Evolutionary conservation across 2,797 vertebrate genomes (phyloP).

Genomic region (Esox masquinongy): DNA sequence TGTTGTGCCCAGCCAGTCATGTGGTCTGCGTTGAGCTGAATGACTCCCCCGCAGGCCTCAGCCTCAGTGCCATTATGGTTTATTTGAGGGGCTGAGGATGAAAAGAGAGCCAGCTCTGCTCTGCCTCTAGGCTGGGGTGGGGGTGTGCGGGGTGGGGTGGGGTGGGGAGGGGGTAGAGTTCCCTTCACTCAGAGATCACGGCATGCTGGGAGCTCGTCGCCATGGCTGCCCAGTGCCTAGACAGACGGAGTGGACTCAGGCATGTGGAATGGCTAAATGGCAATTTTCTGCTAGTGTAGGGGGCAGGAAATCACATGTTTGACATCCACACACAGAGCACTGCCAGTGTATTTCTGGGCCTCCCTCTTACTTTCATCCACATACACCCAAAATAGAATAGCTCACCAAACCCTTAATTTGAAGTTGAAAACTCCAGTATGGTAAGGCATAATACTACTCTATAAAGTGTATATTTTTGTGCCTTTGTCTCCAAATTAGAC

Average conservation of each 20-base stretch:
- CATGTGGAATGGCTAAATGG: slow-evolving; percentile 34
- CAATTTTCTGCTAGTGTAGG: slow-evolving; percentile 48
- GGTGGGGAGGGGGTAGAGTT: neutral
- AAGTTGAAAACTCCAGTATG: slow-evolving; percentile 16
- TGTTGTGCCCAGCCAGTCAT: slow-evolving; percentile 53
- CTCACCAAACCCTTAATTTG: slow-evolving; percentile 11
- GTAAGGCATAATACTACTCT: neutral
- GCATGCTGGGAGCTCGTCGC: slow-evolving; percentile 40
- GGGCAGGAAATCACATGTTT: slow-evolving; percentile 61
- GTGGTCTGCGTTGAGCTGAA: slow-evolving; percentile 47
- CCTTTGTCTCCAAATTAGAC: neutral
- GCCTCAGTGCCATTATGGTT: slow-evolving; percentile 49
- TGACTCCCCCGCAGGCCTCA: slow-evolving; percentile 24
- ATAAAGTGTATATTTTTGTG: neutral
- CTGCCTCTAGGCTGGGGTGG: neutral
- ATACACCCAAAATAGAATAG: neutral
- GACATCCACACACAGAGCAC: slow-evolving; percentile 31
- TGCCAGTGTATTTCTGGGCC: slow-evolving; percentile 41
- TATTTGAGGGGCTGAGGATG: slow-evolving; percentile 44
- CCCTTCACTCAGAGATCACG: slow-evolving; percentile 23
- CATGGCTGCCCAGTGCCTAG: slow-evolving; percentile 19
- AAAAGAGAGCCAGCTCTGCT: slow-evolving; percentile 37
- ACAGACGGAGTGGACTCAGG: slow-evolving; percentile 6
- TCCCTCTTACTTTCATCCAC: slow-evolving; percentile 13
- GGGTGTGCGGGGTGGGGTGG: no score